phyloP scores from a whole-genome alignment of 2,797 vertebrate species.

The Sebastiscus albofasciatus region DNA sequence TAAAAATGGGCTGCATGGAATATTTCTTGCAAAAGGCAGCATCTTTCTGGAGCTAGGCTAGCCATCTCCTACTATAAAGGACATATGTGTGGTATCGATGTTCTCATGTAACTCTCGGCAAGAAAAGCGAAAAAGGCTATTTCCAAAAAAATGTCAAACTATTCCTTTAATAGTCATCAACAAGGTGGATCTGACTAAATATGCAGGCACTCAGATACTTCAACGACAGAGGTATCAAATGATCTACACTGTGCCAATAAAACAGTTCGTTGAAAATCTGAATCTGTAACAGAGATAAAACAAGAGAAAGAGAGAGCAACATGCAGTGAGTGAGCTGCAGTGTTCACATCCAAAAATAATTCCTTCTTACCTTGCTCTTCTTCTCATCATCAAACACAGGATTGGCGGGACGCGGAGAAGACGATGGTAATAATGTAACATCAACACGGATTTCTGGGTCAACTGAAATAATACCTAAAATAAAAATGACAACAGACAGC shows the following conservation, averaged over 20 bases:
- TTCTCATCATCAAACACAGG: conserved; percentile 96
- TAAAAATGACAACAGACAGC: conserved; percentile 4
- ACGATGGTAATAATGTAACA: conserved; percentile 89
- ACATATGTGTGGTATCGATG: not conserved
- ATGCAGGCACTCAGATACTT: not conserved
- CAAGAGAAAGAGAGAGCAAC: not conserved
- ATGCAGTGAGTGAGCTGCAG: not conserved
- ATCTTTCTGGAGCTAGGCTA: not conserved
- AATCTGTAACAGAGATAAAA: not conserved
- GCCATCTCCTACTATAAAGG: not conserved
- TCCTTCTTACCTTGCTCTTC: conserved; percentile 88
- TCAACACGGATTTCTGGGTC: conserved; percentile 90
- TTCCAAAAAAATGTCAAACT: not conserved
- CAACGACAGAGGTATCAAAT: not conserved
- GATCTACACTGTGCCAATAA: not conserved
- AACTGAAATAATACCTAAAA: conserved; percentile 87
- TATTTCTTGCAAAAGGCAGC: rapidly evolving
- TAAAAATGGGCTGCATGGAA: not conserved
- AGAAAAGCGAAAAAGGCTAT: not conserved
- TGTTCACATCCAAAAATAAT: conserved; percentile 12
- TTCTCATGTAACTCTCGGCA: not conserved
- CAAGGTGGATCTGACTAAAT: not conserved
- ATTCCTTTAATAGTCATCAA: not conserved
- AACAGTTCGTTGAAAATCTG: not conserved
- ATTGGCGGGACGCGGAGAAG: conserved; percentile 89